Base-by-base conservation (phyloP, 2,113 vertebrate species). In the Melanerpes formicivorus region DNA sequence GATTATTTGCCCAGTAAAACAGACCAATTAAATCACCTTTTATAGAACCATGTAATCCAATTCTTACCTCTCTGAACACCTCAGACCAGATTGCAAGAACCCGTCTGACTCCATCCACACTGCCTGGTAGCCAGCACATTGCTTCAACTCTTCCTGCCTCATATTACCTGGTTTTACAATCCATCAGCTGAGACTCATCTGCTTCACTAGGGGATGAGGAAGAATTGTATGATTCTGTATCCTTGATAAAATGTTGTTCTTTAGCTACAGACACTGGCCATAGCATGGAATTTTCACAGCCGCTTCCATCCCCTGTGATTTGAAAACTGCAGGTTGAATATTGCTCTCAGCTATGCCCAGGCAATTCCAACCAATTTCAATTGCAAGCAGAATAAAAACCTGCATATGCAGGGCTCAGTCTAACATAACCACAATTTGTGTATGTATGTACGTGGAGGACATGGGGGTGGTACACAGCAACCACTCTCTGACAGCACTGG, bases 291-390 rank as follows among this genome's bases (percentile, higher is more conserved):
- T 84, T 87, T 84, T 82, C 30, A 34, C 54, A 78, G n/a, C 18
- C 58, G 63, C 15, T 75, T 90, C 80, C 23, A 75, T 83, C 21
- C 19, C 46, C 40, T 46, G 67, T 30, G 69, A 32, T 72, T 88
- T 67, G 42, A 87, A 90, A 87, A 65, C 58, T 21, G 23, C 50
- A 65, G 82, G 69, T 78, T 82, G 85, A 74, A 86, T 75, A 71
- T n/a, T 78, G 22, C 76, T 90, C 54, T 72, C 55, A 55, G 48
- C 55, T 72, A 65, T 10, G 3, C 62, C 76, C 73, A 94, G 44
- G 50, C 54, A 91, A 93, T 77, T 83, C 34, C 69, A 91, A 46
- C 16, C 55, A 71, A 83, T 80, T 91, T 90, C 80, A 78, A 42
- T n/a, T 0, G 0, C 69, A 80, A 48, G 30, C 22, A 71, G 34